A percentile compares a stretch with the other conserved stretches of the same genome.
Evolutionary conservation across 2,888 invertebrate genomes (phyloP).

Genomic region (Ametastegia equiseti): DNA sequence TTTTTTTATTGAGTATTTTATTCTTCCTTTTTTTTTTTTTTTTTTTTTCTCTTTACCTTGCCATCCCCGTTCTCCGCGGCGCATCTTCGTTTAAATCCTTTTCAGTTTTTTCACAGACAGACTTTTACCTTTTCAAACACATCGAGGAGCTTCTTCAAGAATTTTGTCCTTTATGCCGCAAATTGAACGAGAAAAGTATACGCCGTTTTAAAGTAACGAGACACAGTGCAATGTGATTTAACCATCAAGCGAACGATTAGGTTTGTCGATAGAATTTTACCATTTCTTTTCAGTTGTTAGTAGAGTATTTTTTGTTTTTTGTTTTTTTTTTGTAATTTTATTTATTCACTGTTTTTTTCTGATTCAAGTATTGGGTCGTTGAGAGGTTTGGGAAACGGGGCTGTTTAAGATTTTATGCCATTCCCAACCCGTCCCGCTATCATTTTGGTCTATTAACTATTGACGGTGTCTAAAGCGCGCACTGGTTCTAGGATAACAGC

Average conservation of each 20-base stretch:
- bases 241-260: neutral
- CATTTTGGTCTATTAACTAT: slow-evolving; percentile 38
- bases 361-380: neutral
- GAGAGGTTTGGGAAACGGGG: neutral
- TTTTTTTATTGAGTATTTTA: slow-evolving; percentile 39
- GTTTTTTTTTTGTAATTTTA: slow-evolving; percentile 11
- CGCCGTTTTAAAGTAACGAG: neutral
- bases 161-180: neutral
- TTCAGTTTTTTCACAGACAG: slow-evolving; percentile 23
- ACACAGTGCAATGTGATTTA: neutral
- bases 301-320: too few species aligned
- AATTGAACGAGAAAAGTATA: neutral
- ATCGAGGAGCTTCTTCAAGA: neutral
- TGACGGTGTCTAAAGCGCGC: slow-evolving; percentile 4
- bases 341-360: too few species aligned
- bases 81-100: slow-evolving; percentile 3
- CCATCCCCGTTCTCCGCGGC: slow-evolving; percentile 36
- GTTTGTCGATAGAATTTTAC: neutral
- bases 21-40: slow-evolving; percentile 45
- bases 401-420: neutral
- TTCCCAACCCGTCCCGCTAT: neutral
- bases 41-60: slow-evolving; percentile 35
- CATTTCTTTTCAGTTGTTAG: too few species aligned
- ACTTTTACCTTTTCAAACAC: neutral
- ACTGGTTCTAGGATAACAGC: neutral